Conservation (phyloP, 2,113 vertebrate species). For the Nestor notabilis region DNA sequence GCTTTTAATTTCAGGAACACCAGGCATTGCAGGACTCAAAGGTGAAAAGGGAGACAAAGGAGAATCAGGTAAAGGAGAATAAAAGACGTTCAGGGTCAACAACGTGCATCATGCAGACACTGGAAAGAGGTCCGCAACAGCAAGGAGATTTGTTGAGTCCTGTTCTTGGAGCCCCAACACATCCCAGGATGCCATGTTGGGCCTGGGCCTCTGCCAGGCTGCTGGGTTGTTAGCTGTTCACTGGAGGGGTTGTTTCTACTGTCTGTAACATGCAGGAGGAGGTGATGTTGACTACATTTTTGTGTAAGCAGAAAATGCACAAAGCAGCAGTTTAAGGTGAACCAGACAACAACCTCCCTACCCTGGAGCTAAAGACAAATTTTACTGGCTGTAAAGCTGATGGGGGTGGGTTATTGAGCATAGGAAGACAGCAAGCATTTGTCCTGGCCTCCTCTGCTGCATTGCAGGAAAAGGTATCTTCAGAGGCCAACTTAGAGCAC, state of each 20-base stretch:
- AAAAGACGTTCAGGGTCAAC: background rate
- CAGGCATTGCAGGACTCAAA: conserved; percentile 55
- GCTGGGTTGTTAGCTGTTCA: background rate
- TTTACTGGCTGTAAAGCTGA: background rate
- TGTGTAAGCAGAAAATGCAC: background rate
- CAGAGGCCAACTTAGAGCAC: background rate
- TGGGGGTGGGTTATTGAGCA: background rate
- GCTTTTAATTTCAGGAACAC: conserved; percentile 38
- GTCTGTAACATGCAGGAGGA: background rate
- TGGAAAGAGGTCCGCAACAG: background rate
- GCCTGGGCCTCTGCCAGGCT: background rate
- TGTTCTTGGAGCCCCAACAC: background rate
- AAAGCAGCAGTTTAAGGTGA: background rate
- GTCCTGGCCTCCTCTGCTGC: background rate
- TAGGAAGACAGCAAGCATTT: background rate
- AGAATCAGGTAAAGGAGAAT: conserved; percentile 7
- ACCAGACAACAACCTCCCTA: background rate
- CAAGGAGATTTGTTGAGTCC: background rate
- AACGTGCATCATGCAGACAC: background rate
- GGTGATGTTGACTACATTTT: background rate
- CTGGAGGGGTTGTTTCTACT: background rate
- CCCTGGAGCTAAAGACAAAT: background rate
- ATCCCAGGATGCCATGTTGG: background rate
- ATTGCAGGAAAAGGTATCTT: background rate
- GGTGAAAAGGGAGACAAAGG: conserved; percentile 46